Evolutionary conservation across 2,888 invertebrate species (phyloP), one percentile per base, ranked within the genome.

Genomic region (Bimastos eiseni): DNA sequence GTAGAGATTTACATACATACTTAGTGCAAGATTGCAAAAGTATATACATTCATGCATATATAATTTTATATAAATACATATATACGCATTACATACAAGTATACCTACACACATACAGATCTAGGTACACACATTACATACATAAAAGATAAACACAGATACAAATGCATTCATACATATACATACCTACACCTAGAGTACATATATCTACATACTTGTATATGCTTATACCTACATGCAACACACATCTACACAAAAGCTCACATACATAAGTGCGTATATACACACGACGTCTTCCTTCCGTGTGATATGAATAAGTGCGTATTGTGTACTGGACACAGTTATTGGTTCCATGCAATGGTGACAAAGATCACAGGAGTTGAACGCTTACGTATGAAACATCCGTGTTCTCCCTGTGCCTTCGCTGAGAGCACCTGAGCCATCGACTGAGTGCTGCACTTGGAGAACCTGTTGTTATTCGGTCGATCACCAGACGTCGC

Each of bases 401-500:
- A 98, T 91, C 98, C 98, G 95, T 97, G 97, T 83, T 97, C 96
- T 91, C 97, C 97, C 90, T 98, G 96, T 21, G 98, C 98, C 95
- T 98, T 98, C 93, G 97, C 97, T 95, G 98, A 98, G 92, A 98
- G 96, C 89, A 98, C 98, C 0, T 98, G 97, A 95, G 98, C 97
- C 94, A 98, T 98, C n/a, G 91, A 91, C n/a, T 70, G 34, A 97
- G 98, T 96, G 93, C 98, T 98, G 95, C 99, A 99, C 38, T 97
- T 96, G 0, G 98, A 98, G 96, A 99, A 99, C 94, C 97, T 97
- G 93, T 98, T 98, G 96, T 99, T 99, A 96, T 99, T 99, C 24
- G 98, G 97, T 91, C 98, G 96, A 96, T 99, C 98, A 90, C 99
- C 99, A 91, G 98, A 98, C 0, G 99, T 99, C 30, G 99, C 99